These are phyloP conservation scores for Bursaphelenchus mucronatus DNA, from an alignment of 1,140 invertebrate genomes.

Conservation along the genomic window DNA sequence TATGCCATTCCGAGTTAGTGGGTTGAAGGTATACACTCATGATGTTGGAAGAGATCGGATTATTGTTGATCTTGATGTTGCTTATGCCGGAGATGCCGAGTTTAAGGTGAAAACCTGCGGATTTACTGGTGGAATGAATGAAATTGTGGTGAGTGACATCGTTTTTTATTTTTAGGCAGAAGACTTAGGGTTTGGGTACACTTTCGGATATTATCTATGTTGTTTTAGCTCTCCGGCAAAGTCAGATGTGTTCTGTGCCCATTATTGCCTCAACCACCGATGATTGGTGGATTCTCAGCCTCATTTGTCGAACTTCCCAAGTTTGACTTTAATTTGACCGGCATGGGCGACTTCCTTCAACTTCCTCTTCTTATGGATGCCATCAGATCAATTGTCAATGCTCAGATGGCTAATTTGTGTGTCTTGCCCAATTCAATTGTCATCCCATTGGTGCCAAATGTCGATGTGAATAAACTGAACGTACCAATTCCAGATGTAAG, in stretches of 20 bases:
- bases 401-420: slow-evolving; percentile 53
- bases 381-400: slow-evolving; percentile 52
- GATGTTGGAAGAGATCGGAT: slow-evolving; percentile 59
- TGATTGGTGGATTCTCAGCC: slow-evolving; percentile 56
- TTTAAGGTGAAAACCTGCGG: slow-evolving; percentile 58
- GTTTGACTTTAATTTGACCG: slow-evolving; percentile 49
- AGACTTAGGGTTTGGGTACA: neutral
- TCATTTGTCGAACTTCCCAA: slow-evolving; percentile 59
- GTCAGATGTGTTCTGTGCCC: slow-evolving; percentile 54
- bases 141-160: slow-evolving; percentile 44
- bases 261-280: slow-evolving; percentile 55
- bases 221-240: slow-evolving; percentile 56
- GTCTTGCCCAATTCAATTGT: slow-evolving; percentile 59
- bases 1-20: slow-evolving; percentile 52
- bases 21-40: slow-evolving; percentile 59
- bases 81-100: slow-evolving; percentile 57
- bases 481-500: slow-evolving; percentile 59
- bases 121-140: slow-evolving; percentile 56
- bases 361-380: slow-evolving; percentile 56
- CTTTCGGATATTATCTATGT: slow-evolving; percentile 1
- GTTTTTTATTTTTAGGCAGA: neutral
- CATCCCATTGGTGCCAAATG: slow-evolving; percentile 53
- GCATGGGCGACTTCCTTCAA: slow-evolving; percentile 60
- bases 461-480: slow-evolving; percentile 56
- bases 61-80: slow-evolving; percentile 60